A percentile compares a stretch with the other conserved stretches of the same genome.
phyloP scores from a whole-genome alignment of 1,140 invertebrate genomes.

The Drosophila parvula region DNA sequence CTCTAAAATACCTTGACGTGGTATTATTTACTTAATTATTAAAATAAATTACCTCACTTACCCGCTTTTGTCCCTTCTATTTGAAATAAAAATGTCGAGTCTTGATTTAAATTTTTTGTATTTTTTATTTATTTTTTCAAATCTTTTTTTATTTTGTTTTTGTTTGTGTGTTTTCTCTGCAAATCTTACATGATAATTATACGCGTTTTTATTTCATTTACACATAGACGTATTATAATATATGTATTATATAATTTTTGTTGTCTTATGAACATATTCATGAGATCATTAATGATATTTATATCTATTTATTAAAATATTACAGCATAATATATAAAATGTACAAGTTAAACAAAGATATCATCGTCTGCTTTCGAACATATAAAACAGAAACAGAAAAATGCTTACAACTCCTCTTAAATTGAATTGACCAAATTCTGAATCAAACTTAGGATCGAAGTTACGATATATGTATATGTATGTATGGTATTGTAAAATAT shows the following conservation, averaged over 20 bases:
- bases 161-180: conserved; percentile 35
- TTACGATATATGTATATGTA: conserved; percentile 50
- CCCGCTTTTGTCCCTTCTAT: neutral
- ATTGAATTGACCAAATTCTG: conserved; percentile 46
- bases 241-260: conserved; percentile 42
- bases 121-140: conserved; percentile 51
- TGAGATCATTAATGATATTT: conserved; percentile 77
- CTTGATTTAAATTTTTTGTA: conserved; percentile 1
- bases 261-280: conserved; percentile 79
- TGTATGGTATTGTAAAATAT: conserved; percentile 22
- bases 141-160: conserved; percentile 50
- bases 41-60: too few relatives aligned
- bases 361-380: conserved; percentile 38
- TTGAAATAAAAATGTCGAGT: neutral
- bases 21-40: too few relatives aligned
- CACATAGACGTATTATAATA: conserved; percentile 50
- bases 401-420: conserved; percentile 29
- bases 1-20: too few relatives aligned
- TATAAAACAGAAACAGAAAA: conserved; percentile 40
- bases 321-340: conserved; percentile 77
- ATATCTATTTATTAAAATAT: conserved; percentile 68
- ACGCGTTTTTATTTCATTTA: conserved; percentile 70
- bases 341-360: conserved; percentile 70
- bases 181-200: conserved; percentile 75
- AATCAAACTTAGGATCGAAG: conserved; percentile 52